These are phyloP conservation scores for Lutraria lutraria DNA, from an alignment of 2,888 invertebrate species.

Conservation along the genomic window DNA sequence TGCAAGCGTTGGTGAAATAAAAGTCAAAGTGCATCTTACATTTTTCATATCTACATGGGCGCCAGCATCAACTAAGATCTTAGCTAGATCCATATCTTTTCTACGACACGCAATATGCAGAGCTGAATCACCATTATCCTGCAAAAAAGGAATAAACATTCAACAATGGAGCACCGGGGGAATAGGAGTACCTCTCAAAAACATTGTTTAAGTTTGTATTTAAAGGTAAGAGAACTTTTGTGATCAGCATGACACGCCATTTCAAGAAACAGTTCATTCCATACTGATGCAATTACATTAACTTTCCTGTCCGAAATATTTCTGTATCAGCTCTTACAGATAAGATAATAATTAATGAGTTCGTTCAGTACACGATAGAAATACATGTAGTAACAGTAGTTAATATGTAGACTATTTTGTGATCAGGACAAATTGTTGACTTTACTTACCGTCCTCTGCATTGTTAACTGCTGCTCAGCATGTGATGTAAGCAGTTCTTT, in stretches of 20 bases:
- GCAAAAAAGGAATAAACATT: constrained; percentile 26
- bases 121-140: constrained; percentile 94
- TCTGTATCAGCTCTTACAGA: too few relatives aligned
- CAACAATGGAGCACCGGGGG: not conserved
- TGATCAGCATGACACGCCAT: too few relatives aligned
- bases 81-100: constrained; percentile 96
- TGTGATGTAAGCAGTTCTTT: constrained; percentile 95
- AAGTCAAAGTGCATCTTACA: constrained; percentile 86
- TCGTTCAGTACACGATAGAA: not conserved
- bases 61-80: constrained; percentile 96
- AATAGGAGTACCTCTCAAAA: too few relatives aligned
- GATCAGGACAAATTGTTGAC: too few relatives aligned
- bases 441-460: constrained; percentile 86
- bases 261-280: too few relatives aligned
- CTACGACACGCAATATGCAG: constrained; percentile 97
- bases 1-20: too few relatives aligned
- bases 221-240: too few relatives aligned
- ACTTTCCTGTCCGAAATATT: too few relatives aligned
- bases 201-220: too few relatives aligned
- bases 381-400: too few relatives aligned
- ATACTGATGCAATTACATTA: too few relatives aligned
- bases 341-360: not conserved
- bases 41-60: constrained; percentile 97
- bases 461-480: constrained; percentile 93
- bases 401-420: too few relatives aligned